Evolutionary conservation across 2,113 vertebrate genomes (phyloP), one percentile per base, ranked within the genome.

Genomic region (Scytalopus superciliaris): DNA sequence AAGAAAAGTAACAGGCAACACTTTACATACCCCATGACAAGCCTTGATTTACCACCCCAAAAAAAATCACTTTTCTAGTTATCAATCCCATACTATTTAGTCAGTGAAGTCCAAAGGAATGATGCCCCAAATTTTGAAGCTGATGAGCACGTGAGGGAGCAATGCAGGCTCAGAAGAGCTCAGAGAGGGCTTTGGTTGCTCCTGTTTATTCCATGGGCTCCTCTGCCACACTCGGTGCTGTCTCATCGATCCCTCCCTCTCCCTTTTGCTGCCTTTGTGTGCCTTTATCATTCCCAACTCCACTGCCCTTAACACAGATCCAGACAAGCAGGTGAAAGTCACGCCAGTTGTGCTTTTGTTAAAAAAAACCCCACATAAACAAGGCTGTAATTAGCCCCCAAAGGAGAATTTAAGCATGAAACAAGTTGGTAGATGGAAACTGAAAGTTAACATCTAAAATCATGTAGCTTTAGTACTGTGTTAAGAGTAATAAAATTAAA

Each of bases 11-110:
- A 59, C 14, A 55, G 25, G 37, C 9, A 53, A 85, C 93, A 62
- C 5, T 73, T 30, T 5, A 7, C 1, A 6, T 2, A 2, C 8
- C 4, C 11, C 1, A 5, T 0, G 27, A 18, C 6, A 33, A 73
- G 14, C 37, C n/a, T 47, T 3, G 1, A 31, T 55, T 56, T 37
- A 0, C 6, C 9, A 14, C 11, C 1, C 0, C 31, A 22, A 12
- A 35, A 57, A 52, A 68, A 68, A 6, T 5, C 68, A 14, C 39
- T 72, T 45, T 44, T 44, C 27, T 49, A 2, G 39, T 70, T n/a
- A 55, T 67, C 24, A 56, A 23, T 30, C 44, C 15, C 6, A 1
- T 19, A 11, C 33, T 57, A 14, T n/a, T 63, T 10, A 45, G 7
- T 10, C 44, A 33, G 13, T 8, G 42, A 63, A 53, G 59, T 33